Evolutionary conservation across 2,797 vertebrate species (phyloP).

Genomic region (Parotocinclus haroldoi): DNA sequence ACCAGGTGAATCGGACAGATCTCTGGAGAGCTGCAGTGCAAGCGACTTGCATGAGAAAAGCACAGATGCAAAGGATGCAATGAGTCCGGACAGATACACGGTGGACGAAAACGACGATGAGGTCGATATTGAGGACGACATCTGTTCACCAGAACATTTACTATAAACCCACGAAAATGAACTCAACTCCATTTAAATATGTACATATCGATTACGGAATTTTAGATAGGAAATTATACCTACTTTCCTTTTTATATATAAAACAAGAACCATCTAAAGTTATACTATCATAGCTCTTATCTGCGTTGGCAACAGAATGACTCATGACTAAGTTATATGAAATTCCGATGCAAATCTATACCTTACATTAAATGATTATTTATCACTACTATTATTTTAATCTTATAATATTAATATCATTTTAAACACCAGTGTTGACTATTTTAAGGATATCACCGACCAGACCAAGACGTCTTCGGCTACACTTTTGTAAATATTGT

Average conservation of each 20-base stretch:
- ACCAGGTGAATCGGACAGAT: constrained; percentile 68
- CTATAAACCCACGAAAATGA: constrained; percentile 65
- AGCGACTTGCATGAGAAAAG: constrained; percentile 68
- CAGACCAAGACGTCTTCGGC: too few species aligned
- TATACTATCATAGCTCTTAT: constrained; percentile 35
- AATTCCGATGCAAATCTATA: not conserved
- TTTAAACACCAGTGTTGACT: constrained; percentile 24
- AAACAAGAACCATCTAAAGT: constrained; percentile 18
- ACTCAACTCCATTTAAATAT: constrained; percentile 44
- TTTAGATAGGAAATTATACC: constrained; percentile 49
- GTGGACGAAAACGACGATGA: constrained; percentile 88
- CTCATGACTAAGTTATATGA: not conserved
- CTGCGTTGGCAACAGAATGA: constrained; percentile 7
- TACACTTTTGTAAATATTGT: constrained; percentile 34
- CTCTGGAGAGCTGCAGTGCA: constrained; percentile 75
- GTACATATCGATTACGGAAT: constrained; percentile 46
- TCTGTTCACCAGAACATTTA: constrained; percentile 78
- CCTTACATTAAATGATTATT: not conserved
- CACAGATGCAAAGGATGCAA: constrained; percentile 57
- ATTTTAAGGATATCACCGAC: not conserved
- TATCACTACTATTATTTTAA: constrained; percentile 41
- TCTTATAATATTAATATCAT: too few species aligned
- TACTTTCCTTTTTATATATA: constrained; percentile 27
- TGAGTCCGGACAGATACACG: constrained; percentile 73
- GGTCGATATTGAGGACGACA: constrained; percentile 90